Evolutionary conservation across 2,113 vertebrate species (phyloP).

Genomic region (Poicephalus gulielmi): DNA sequence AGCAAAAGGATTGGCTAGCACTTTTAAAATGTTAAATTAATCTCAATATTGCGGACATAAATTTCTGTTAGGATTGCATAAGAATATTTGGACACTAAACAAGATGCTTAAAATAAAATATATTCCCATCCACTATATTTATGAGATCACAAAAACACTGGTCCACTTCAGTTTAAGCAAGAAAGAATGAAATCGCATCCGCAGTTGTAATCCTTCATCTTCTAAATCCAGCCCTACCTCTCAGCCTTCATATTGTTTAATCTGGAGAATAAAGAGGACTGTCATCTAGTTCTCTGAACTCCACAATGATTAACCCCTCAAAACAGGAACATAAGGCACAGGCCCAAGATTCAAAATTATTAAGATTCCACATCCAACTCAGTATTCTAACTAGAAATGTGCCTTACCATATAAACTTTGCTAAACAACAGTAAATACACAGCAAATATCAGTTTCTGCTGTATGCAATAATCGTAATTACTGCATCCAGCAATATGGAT

Average conservation of each 20-base stretch:
- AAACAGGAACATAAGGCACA: not conserved
- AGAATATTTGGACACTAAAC: not conserved
- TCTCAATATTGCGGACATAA: not conserved
- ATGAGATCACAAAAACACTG: not conserved
- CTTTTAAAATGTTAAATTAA: not conserved
- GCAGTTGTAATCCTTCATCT: slow-evolving; percentile 26
- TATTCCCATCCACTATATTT: not conserved
- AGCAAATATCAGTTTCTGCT: not conserved
- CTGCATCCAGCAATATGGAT: no score
- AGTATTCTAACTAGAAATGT: not conserved
- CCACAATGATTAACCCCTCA: not conserved
- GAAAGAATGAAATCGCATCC: slow-evolving; percentile 30
- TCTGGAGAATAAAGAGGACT: not conserved
- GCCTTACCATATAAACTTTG: not conserved
- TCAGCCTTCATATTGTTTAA: slow-evolving; percentile 16
- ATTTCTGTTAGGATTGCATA: not conserved
- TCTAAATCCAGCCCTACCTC: slow-evolving; percentile 51
- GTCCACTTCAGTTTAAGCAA: slow-evolving; percentile 25
- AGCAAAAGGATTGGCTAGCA: not conserved
- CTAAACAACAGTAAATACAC: not conserved
- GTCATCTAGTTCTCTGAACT: not conserved
- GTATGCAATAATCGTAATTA: not conserved
- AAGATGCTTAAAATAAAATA: slow-evolving; percentile 5
- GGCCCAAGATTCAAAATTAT: not conserved
- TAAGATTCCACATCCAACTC: not conserved